These are phyloP conservation scores for Mythimna pallens DNA, from an alignment of 2,888 invertebrate species.

Conservation along the genomic window DNA sequence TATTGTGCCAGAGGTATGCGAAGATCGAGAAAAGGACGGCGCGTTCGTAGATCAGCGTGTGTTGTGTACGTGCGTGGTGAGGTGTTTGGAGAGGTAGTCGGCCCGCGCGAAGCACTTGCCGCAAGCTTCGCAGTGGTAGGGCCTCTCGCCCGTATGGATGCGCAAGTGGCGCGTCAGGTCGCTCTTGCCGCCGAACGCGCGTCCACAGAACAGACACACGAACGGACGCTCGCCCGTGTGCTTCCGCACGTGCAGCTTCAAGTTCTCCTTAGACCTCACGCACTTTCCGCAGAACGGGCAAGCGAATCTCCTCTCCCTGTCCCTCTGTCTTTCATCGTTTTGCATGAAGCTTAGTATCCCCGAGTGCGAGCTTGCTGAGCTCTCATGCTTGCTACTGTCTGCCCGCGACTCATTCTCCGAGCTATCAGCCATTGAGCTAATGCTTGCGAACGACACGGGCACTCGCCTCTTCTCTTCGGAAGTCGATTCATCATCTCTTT, in stretches of 20 bases:
- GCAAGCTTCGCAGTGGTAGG: slow-evolving; percentile 97
- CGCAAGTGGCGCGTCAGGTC: slow-evolving; percentile 96
- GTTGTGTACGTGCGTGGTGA: slow-evolving; percentile 97
- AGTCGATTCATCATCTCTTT: slow-evolving; percentile 78
- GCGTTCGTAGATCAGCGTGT: slow-evolving; percentile 88
- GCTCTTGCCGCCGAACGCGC: slow-evolving; percentile 97
- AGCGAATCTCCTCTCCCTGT: slow-evolving; percentile 94
- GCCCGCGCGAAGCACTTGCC: slow-evolving; percentile 97
- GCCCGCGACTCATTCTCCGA: slow-evolving; percentile 88
- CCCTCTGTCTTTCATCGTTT: slow-evolving; percentile 88
- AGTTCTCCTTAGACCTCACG: slow-evolving; percentile 96
- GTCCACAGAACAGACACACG: slow-evolving; percentile 96
- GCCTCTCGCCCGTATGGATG: slow-evolving; percentile 97
- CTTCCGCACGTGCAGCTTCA: slow-evolving; percentile 96
- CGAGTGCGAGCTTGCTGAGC: slow-evolving; percentile 88
- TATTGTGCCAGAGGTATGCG: slow-evolving; percentile 64
- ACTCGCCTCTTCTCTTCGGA: slow-evolving; percentile 79
- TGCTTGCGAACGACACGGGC: slow-evolving; percentile 89
- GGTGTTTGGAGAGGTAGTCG: slow-evolving; percentile 97
- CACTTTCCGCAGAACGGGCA: slow-evolving; percentile 97
- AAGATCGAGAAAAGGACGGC: slow-evolving; percentile 75
- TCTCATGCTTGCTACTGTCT: slow-evolving; percentile 87
- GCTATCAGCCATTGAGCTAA: slow-evolving; percentile 89
- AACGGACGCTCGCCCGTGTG: slow-evolving; percentile 97
- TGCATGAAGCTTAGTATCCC: slow-evolving; percentile 92